Evolutionary conservation across 2,888 invertebrate genomes (phyloP).

Genomic region (Habrosyne pyritoides): DNA sequence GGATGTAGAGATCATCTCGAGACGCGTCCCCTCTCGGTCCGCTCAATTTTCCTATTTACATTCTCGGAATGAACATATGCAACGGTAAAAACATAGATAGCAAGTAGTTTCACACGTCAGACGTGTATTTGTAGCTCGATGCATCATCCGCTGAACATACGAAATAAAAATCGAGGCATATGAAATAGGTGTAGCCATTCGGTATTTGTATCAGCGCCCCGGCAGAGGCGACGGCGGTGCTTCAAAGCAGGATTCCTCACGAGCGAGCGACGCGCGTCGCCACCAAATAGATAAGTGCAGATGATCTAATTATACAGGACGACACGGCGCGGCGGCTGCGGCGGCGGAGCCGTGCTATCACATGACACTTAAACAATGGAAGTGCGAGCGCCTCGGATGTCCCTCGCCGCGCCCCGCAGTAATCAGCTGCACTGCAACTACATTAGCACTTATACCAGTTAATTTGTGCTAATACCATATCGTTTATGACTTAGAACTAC

Average conservation of each 20-base stretch:
- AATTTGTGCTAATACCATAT: too few species aligned
- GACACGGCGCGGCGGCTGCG: not conserved
- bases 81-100: not conserved
- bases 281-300: not conserved
- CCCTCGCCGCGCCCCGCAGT: too few species aligned
- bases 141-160: too few species aligned
- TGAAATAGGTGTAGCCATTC: not conserved
- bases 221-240: not conserved
- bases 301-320: constrained; percentile 1
- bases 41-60: not conserved
- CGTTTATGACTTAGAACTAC: not conserved
- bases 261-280: not conserved
- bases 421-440: too few species aligned
- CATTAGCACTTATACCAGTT: too few species aligned
- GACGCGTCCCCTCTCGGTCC: not conserved
- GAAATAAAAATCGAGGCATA: too few species aligned
- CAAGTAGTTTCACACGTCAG: not conserved
- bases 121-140: not conserved
- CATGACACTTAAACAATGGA: not conserved
- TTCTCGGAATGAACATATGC: not conserved
- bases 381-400: not conserved
- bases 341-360: not conserved
- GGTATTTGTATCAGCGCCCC: not conserved
- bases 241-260: not conserved
- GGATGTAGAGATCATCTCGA: not conserved